A percentile compares a stretch with the other conserved stretches of the same genome.
phyloP scores from a whole-genome alignment of 2,888 invertebrate genomes.

The Cerastis leucographa region DNA sequence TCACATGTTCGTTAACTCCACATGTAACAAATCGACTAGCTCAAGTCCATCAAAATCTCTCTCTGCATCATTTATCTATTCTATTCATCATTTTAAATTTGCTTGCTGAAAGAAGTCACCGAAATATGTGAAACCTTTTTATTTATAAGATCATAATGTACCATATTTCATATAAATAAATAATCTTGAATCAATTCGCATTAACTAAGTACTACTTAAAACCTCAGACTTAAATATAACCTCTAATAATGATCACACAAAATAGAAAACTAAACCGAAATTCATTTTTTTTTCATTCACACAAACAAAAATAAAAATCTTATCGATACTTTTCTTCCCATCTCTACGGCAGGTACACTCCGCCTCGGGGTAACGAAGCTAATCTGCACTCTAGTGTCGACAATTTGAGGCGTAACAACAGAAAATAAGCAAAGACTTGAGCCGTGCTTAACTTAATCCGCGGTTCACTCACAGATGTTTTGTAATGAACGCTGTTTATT shows the following conservation, averaged over 20 bases:
- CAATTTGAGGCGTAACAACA: slow-evolving; percentile 90
- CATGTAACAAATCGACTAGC: background rate
- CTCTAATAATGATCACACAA: background rate
- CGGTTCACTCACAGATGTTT: slow-evolving; percentile 66
- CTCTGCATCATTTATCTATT: no score
- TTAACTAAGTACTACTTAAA: background rate
- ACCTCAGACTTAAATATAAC: background rate
- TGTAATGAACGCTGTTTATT: slow-evolving; percentile 73
- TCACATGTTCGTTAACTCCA: background rate
- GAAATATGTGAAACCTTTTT: no score
- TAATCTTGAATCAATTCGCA: background rate
- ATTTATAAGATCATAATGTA: no score
- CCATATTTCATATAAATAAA: no score
- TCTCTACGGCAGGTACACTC: slow-evolving; percentile 82
- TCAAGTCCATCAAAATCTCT: background rate
- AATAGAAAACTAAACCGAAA: background rate
- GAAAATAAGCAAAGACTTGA: slow-evolving; percentile 87
- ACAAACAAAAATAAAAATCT: slow-evolving; percentile 19
- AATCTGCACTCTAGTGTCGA: slow-evolving; percentile 90
- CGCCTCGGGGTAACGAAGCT: slow-evolving; percentile 89
- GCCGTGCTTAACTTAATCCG: slow-evolving; percentile 81
- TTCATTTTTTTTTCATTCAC: no score
- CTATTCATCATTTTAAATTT: no score
- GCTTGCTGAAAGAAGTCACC: no score
- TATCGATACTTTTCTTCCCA: slow-evolving; percentile 68